Evolutionary conservation across 1,140 invertebrate genomes (phyloP).

Genomic region (Heliconius congener): DNA sequence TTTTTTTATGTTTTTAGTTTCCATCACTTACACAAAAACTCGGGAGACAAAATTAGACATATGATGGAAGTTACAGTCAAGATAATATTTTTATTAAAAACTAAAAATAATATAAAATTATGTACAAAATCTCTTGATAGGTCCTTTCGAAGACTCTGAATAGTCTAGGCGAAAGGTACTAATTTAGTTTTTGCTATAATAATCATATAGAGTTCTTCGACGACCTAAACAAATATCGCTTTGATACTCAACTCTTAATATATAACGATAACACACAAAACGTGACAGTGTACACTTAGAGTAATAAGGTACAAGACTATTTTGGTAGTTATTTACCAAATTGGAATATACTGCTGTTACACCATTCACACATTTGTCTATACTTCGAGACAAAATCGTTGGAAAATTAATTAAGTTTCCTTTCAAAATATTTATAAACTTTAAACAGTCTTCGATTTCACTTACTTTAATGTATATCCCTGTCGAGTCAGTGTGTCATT

Average conservation of each 20-base stretch:
- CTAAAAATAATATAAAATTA: constrained; percentile 49
- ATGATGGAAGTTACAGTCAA: constrained; percentile 53
- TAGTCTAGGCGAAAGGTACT: not conserved
- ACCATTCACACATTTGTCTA: constrained; percentile 46
- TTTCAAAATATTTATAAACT: constrained; percentile 75
- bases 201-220: constrained; percentile 13
- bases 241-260: constrained; percentile 22
- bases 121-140: constrained; percentile 43
- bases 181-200: not conserved
- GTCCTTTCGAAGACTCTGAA: constrained; percentile 44
- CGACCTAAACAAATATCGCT: constrained; percentile 24
- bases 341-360: constrained; percentile 67
- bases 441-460: constrained; percentile 78
- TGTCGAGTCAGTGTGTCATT: constrained; percentile 74
- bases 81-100: constrained; percentile 34
- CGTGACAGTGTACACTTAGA: constrained; percentile 58
- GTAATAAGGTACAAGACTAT: constrained; percentile 72
- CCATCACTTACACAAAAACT: not conserved
- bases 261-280: constrained; percentile 26
- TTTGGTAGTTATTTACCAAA: constrained; percentile 70
- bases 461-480: constrained; percentile 76
- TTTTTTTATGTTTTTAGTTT: not conserved
- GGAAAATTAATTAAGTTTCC: constrained; percentile 51
- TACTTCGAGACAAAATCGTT: constrained; percentile 53
- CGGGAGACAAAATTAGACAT: constrained; percentile 50